A percentile compares a stretch with the other conserved stretches of the same genome.
These are phyloP conservation scores for Nephrocerus scutellatus DNA, from an alignment of 2,888 invertebrate species.

Conservation along the genomic window DNA sequence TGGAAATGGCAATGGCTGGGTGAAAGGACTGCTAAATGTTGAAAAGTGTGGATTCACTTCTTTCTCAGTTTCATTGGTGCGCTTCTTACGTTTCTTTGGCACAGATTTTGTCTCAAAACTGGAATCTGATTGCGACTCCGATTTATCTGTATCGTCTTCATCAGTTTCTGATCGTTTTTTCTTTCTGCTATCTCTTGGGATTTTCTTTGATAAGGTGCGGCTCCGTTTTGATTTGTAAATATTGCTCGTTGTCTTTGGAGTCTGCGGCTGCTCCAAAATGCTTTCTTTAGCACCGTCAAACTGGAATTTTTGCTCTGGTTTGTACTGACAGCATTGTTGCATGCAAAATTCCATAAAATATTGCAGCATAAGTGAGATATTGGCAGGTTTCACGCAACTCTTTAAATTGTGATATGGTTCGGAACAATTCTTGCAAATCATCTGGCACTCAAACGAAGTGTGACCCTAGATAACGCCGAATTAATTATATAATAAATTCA, in stretches of 20 bases:
- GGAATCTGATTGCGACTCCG: conserved; percentile 9
- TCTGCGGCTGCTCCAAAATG: too few species aligned
- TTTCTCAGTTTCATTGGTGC: conserved; percentile 1
- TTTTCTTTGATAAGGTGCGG: too few species aligned
- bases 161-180: too few species aligned
- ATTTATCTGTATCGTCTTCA: conserved; percentile 6
- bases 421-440: conserved; percentile 41
- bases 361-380: conserved; percentile 37
- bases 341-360: conserved; percentile 42
- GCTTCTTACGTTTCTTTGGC: conserved; percentile 15
- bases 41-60: conserved; percentile 16
- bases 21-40: neutral
- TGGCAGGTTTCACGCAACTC: conserved; percentile 36
- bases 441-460: conserved; percentile 38
- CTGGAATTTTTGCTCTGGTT: conserved; percentile 25
- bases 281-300: too few species aligned
- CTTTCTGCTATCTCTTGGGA: too few species aligned
- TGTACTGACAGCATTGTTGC: conserved; percentile 33
- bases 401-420: conserved; percentile 34
- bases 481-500: conserved; percentile 5
- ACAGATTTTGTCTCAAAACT: conserved; percentile 6
- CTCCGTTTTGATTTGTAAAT: too few species aligned
- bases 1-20: neutral
- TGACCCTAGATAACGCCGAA: conserved; percentile 30
- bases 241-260: too few species aligned